These are phyloP conservation scores for Stercorarius parasiticus DNA, from an alignment of 2,113 vertebrate genomes.

Conservation along the genomic window DNA sequence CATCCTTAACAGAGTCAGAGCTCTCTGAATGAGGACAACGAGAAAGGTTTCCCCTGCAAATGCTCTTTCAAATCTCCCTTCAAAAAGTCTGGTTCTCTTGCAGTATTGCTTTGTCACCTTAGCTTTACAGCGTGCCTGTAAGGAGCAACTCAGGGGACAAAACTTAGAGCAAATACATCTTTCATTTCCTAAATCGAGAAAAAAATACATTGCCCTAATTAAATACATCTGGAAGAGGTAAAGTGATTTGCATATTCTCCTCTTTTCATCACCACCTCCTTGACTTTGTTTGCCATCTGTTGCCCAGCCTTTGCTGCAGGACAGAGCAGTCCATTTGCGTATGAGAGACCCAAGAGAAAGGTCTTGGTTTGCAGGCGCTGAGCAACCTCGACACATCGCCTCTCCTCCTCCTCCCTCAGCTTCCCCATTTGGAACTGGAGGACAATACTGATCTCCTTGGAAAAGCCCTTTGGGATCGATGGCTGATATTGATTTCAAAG, in stretches of 20 bases:
- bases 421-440: neutral
- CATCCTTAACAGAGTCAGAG: neutral
- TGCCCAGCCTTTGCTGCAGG: neutral
- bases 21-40: neutral
- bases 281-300: neutral
- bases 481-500: neutral
- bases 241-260: neutral
- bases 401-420: neutral
- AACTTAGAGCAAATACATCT: neutral
- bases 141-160: neutral
- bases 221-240: neutral
- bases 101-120: neutral
- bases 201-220: neutral
- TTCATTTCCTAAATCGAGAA: neutral
- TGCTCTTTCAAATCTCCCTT: neutral
- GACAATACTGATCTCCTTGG: neutral
- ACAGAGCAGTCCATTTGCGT: neutral
- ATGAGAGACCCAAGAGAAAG: neutral
- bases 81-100: neutral
- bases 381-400: fast-evolving
- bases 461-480: neutral
- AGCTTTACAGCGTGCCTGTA: neutral
- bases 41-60: neutral
- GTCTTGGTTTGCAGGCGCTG: neutral
- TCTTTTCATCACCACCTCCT: neutral